Base-by-base conservation (phyloP, 2,888 invertebrate genomes). In the Agrotis segetum region DNA sequence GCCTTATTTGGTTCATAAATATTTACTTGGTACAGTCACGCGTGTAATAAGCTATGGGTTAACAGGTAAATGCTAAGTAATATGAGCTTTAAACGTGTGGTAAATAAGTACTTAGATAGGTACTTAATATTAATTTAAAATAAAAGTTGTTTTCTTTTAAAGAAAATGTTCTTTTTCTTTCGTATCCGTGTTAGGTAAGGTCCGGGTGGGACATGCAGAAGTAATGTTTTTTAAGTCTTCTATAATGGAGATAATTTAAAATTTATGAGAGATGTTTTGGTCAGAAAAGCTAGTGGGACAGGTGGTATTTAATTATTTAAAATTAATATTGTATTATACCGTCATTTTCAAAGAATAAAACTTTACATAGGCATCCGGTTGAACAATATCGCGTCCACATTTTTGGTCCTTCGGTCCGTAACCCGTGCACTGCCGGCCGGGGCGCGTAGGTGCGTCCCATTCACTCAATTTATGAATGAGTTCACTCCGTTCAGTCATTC, bases 391-490 rank as follows among this genome's bases (percentile, higher is more conserved):
- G 44, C 50, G n/a, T 47, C 58, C 69, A 58, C 50, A 56, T 59
- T 75, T 76, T 72, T 59, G 72, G 66, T 69, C 66, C 68, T 76
- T 46, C 49, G 59, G 59, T 53, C 60, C 76, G 52, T 65, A 50
- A 55, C 13, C 76, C 69, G 61, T 44, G 52, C 56, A 44, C 67
- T 66, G 69, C 49, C 64, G 68, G 62, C 53, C 61, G 68, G 24
- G 46, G 65, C 50, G 79, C 80, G 82, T 82, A 78, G 81, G 83
- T 72, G 77, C 76, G 84, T 82, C 84, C 88, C 83, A 88, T 90
- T 90, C 85, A 87, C 77, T 77, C 86, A 80, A 83, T 85, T 87
- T 87, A 87, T 87, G 87, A 87, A 87, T 88, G 87, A 81, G 80
- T 81, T 83, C 83, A 82, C 44, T 73, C 71, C 56, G 79, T 72